Conservation (phyloP, 2,797 vertebrate species). For the Picus viridis region DNA sequence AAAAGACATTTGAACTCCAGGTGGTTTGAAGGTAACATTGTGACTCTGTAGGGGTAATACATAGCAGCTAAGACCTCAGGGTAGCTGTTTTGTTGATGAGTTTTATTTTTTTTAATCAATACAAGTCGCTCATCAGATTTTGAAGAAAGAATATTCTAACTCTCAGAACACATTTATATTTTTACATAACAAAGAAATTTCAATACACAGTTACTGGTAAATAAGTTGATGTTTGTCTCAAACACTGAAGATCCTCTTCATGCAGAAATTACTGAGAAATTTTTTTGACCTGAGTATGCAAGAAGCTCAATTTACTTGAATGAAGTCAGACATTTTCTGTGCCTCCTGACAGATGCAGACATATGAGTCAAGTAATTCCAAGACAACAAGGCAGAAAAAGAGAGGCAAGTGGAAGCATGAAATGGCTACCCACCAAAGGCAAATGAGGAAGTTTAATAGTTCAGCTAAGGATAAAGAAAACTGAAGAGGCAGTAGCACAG, state of each 20-base stretch:
- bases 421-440: background rate
- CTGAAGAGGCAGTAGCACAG: background rate
- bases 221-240: background rate
- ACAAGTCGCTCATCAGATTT: background rate
- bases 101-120: background rate
- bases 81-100: background rate
- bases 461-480: background rate
- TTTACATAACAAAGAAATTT: constrained; percentile 2
- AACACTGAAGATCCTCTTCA: background rate
- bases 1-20: background rate
- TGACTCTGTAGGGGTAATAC: fast-evolving
- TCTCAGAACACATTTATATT: background rate
- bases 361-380: background rate
- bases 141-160: background rate
- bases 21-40: background rate
- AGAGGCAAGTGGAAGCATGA: background rate
- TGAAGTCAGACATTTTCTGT: background rate
- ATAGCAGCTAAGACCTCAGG: background rate
- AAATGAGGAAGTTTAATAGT: background rate
- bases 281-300: background rate
- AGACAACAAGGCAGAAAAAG: background rate
- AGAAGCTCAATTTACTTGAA: background rate
- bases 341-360: background rate
- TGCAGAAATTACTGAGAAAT: background rate
- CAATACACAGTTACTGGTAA: background rate